Percentiles rank a stretch among this genome's conserved stretches.
These are phyloP conservation scores for Drosophila nr. perissopoda DNA, from an alignment of 2,888 invertebrate species.

Conservation along the genomic window DNA sequence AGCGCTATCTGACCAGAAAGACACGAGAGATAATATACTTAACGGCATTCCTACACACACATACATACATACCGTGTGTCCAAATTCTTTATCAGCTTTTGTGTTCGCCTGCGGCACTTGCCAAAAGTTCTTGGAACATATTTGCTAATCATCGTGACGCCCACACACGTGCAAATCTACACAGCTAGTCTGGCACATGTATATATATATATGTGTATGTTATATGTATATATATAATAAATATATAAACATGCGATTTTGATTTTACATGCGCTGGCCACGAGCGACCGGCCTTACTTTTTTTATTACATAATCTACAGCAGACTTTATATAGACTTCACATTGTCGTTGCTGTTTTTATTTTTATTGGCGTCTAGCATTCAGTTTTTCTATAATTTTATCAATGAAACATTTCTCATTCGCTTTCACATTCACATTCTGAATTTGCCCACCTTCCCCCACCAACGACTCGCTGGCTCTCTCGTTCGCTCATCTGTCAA, in stretches of 20 bases:
- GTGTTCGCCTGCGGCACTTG: conserved; percentile 26
- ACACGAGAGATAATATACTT: conserved; percentile 34
- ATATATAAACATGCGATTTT: conserved; percentile 28
- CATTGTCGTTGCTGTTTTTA: conserved; percentile 17
- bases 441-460: not conserved
- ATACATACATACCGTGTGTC: not conserved
- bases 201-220: not conserved
- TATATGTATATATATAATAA: conserved; percentile 2
- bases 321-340: conserved; percentile 24
- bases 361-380: conserved; percentile 59
- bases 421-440: conserved; percentile 6
- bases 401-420: conserved; percentile 51
- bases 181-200: conserved; percentile 18
- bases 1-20: not conserved
- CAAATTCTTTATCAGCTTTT: conserved; percentile 35
- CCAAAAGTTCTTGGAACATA: conserved; percentile 34
- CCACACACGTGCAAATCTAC: conserved; percentile 32
- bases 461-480: not conserved
- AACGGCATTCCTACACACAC: conserved; percentile 5
- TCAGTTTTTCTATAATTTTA: conserved; percentile 54
- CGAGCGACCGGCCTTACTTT: conserved; percentile 43
- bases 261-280: conserved; percentile 53
- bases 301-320: conserved; percentile 59
- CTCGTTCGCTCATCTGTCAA: conserved; percentile 35
- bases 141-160: conserved; percentile 66